Evolutionary conservation across 2,888 invertebrate species (phyloP).

Genomic region (Harpalus rufipes): DNA sequence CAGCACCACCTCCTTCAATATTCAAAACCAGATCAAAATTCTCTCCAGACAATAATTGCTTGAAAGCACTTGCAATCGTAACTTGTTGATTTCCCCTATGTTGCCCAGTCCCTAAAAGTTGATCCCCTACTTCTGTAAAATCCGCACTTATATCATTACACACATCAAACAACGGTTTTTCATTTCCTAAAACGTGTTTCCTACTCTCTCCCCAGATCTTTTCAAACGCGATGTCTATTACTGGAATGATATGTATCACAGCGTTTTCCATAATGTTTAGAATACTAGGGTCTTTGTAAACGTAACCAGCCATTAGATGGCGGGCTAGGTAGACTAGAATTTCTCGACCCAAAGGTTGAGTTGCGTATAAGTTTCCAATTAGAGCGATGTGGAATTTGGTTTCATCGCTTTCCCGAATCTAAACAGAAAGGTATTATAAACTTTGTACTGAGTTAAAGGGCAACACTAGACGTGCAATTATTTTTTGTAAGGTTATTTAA

Average conservation of each 20-base stretch:
- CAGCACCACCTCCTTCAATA: constrained; percentile 86
- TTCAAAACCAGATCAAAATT: constrained; percentile 86
- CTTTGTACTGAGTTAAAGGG: too few relatives aligned
- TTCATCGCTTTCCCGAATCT: constrained; percentile 89
- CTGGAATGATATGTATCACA: constrained; percentile 90
- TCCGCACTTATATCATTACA: constrained; percentile 77
- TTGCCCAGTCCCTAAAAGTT: constrained; percentile 79
- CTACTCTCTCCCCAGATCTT: constrained; percentile 76
- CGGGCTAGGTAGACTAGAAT: constrained; percentile 89
- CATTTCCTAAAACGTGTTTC: constrained; percentile 73
- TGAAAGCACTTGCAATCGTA: constrained; percentile 81
- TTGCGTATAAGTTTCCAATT: constrained; percentile 90
- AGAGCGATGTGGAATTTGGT: constrained; percentile 90
- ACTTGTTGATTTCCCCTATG: constrained; percentile 76
- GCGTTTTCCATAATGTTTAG: constrained; percentile 83
- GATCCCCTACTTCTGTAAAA: constrained; percentile 83
- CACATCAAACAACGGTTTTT: constrained; percentile 71
- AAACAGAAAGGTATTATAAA: constrained; percentile 68
- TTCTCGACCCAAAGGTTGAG: constrained; percentile 92
- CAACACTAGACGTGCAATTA: too few relatives aligned
- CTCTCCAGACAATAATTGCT: constrained; percentile 82
- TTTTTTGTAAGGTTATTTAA: too few relatives aligned
- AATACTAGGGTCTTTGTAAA: constrained; percentile 84
- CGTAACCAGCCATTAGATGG: constrained; percentile 87
- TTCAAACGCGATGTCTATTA: constrained; percentile 81